Evolutionary conservation across 2,113 vertebrate genomes (phyloP).

Genomic region (Melanerpes aurifrons): DNA sequence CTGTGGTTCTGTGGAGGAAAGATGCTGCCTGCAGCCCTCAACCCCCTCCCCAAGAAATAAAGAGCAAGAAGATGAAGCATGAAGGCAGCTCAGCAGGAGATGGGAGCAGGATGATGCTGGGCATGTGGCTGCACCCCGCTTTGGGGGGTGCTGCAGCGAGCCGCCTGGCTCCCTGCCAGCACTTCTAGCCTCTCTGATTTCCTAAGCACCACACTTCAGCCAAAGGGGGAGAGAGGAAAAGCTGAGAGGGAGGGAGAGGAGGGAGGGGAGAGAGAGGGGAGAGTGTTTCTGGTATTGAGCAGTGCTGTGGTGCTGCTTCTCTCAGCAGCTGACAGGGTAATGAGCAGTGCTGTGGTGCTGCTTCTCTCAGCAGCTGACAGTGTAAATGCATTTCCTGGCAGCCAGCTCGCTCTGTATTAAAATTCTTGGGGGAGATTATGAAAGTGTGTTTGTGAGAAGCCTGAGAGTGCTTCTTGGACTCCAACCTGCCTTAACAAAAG

Average conservation of each 20-base stretch:
- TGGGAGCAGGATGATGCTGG: neutral
- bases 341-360: constrained; percentile 8
- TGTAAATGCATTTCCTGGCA: constrained; percentile 71
- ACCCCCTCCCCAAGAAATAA: neutral
- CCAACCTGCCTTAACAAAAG: neutral
- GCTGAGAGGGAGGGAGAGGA: neutral
- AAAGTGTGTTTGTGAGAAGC: constrained; percentile 70
- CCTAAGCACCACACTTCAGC: neutral
- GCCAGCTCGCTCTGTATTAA: constrained; percentile 53
- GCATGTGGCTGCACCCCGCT: neutral
- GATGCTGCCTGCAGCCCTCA: neutral
- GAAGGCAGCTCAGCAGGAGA: neutral
- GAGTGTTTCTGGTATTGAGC: constrained; percentile 59
- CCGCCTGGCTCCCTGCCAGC: neutral
- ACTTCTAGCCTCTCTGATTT: neutral
- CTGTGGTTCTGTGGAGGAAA: too few relatives aligned
- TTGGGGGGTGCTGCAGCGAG: neutral
- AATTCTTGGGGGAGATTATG: constrained; percentile 65
- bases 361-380: constrained; percentile 33
- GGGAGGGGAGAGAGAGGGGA: neutral
- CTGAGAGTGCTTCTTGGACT: constrained; percentile 52
- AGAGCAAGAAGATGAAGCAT: fast-evolving
- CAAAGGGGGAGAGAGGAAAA: neutral
- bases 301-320: neutral
- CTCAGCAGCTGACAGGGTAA: constrained; percentile 46